These are phyloP conservation scores for Exocentrus adspersus DNA, from an alignment of 2,888 invertebrate genomes.

Conservation along the genomic window DNA sequence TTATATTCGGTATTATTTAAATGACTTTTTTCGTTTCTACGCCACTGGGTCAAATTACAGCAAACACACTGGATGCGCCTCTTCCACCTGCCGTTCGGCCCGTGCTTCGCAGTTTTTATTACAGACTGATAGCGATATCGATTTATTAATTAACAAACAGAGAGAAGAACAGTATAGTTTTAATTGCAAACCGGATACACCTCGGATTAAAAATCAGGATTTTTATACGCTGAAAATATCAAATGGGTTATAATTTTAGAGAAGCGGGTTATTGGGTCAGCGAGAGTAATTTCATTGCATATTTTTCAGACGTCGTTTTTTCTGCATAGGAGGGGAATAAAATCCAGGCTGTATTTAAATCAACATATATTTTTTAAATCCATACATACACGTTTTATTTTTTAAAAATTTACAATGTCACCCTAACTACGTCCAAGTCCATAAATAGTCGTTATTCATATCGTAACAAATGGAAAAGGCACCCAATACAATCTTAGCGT, in stretches of 20 bases:
- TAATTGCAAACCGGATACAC: slow-evolving; percentile 5
- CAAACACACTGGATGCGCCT: slow-evolving; percentile 4
- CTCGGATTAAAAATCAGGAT: slow-evolving; percentile 2
- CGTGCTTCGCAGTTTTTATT: slow-evolving; percentile 31
- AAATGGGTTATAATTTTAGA: no score
- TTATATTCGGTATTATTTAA: no score
- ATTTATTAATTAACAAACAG: slow-evolving; percentile 32
- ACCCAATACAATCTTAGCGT: slow-evolving; percentile 45
- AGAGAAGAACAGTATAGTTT: no score
- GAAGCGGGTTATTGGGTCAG: no score
- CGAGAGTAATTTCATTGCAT: no score
- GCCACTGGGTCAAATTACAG: slow-evolving; percentile 13
- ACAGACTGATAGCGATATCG: slow-evolving; percentile 26
- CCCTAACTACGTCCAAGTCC: slow-evolving; percentile 36
- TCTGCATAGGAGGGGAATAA: neutral
- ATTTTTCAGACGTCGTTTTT: no score
- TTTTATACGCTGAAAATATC: no score
- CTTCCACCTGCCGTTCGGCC: slow-evolving; percentile 28
- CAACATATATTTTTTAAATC: slow-evolving; percentile 51
- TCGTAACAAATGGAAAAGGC: slow-evolving; percentile 43
- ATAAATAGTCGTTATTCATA: slow-evolving; percentile 33
- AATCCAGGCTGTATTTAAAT: slow-evolving; percentile 38
- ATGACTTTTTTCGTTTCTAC: neutral
- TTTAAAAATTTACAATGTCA: slow-evolving; percentile 45
- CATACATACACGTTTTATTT: slow-evolving; percentile 43